Percentiles rank a stretch among this genome's conserved stretches.
Evolutionary conservation across 1,140 invertebrate species (phyloP).

Genomic region (Ctenoplectra terminalis): DNA sequence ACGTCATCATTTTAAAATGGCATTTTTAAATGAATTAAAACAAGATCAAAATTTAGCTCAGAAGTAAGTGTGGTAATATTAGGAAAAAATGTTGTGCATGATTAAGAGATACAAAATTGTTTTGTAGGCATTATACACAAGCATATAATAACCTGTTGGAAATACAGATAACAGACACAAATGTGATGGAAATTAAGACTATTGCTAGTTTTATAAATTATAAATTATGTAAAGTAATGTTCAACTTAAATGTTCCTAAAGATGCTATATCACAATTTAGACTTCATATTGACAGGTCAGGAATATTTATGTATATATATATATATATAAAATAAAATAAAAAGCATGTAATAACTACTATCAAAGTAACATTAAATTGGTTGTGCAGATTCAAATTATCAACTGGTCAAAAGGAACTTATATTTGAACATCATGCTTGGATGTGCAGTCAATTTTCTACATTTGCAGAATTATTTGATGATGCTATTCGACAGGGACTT

Average conservation of each 20-base stretch:
- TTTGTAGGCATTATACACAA: constrained; percentile 93
- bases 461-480: constrained; percentile 98
- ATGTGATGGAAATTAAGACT: constrained; percentile 96
- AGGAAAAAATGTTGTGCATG: background rate
- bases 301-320: no score
- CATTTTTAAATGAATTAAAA: constrained; percentile 96
- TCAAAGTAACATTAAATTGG: constrained; percentile 13
- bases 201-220: constrained; percentile 98
- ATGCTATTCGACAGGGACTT: constrained; percentile 94
- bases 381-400: constrained; percentile 87
- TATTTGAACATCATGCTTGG: constrained; percentile 98
- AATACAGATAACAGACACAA: constrained; percentile 93
- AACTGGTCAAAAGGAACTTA: constrained; percentile 90
- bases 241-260: constrained; percentile 93
- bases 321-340: background rate
- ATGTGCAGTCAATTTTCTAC: constrained; percentile 95
- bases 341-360: constrained; percentile 3
- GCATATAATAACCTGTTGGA: constrained; percentile 95
- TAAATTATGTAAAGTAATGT: constrained; percentile 95
- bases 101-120: constrained; percentile 36
- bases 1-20: constrained; percentile 98
- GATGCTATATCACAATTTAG: constrained; percentile 97
- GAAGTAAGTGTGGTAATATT: constrained; percentile 86
- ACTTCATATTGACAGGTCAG: constrained; percentile 91
- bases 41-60: constrained; percentile 94